These are phyloP conservation scores for Tyrannus savana DNA, from an alignment of 2,113 vertebrate genomes.

Conservation along the genomic window DNA sequence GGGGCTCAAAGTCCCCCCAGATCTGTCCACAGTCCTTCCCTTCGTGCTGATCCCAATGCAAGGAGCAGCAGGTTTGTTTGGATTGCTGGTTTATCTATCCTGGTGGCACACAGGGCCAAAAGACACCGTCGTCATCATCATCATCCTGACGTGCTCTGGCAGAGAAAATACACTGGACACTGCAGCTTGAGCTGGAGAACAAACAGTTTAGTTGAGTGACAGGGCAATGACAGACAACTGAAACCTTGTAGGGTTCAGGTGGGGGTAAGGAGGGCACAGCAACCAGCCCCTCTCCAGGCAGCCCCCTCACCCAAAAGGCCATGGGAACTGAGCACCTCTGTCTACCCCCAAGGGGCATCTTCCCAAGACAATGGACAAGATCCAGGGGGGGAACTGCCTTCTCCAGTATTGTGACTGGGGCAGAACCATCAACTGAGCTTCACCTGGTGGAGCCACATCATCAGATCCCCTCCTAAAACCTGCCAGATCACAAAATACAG, in stretches of 20 bases:
- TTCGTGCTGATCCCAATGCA: fast-evolving
- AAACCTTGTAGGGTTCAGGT: neutral
- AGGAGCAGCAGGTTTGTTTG: neutral
- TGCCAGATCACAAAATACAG: neutral
- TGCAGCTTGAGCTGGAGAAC: neutral
- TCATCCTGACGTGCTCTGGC: neutral
- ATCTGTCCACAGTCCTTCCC: neutral
- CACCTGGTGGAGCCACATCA: neutral
- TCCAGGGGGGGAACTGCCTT: neutral
- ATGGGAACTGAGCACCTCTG: neutral
- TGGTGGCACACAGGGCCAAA: neutral
- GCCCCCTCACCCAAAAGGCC: neutral
- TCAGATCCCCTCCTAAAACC: neutral
- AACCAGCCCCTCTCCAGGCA: neutral
- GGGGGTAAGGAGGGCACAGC: neutral
- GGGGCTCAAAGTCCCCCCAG: neutral
- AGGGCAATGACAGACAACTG: neutral
- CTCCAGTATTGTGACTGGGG: neutral
- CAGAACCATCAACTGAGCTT: neutral
- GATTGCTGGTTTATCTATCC: neutral
- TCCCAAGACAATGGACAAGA: no score
- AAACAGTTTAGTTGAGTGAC: neutral
- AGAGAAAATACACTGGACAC: neutral
- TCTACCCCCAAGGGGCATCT: neutral
- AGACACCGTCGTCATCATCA: neutral